Percentiles rank a stretch among this genome's conserved stretches.
Conservation (phyloP, 2,797 vertebrate species). For the Muraenolepis orangiensis region DNA sequence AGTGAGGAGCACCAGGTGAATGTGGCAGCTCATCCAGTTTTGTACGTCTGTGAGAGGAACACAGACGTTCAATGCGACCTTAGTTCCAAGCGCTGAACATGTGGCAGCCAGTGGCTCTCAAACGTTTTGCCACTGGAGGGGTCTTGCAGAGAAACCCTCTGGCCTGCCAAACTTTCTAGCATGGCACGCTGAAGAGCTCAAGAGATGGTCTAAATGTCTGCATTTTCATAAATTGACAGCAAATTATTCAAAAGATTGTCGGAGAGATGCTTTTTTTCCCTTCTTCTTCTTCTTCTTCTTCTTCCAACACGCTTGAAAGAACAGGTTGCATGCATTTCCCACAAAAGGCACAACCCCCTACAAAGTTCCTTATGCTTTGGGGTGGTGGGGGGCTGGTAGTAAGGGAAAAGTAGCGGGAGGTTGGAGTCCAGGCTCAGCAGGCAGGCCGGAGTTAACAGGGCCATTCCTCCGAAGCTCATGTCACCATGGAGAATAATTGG, state of each 20-base stretch:
- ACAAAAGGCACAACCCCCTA: constrained; percentile 47
- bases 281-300: not conserved
- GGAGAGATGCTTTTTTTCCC: constrained; percentile 39
- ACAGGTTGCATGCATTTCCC: constrained; percentile 59
- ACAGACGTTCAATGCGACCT: constrained; percentile 1
- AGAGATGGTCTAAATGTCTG: constrained; percentile 48
- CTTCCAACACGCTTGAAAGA: constrained; percentile 40
- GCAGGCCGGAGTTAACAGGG: constrained; percentile 64
- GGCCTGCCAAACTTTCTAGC: constrained; percentile 46
- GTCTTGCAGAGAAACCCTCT: constrained; percentile 41
- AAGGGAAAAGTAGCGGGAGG: constrained; percentile 57
- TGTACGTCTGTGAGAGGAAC: constrained; percentile 37
- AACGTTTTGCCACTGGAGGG: constrained; percentile 44
- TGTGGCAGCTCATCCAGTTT: too few relatives aligned
- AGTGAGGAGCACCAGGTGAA: too few relatives aligned
- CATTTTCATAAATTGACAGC: constrained; percentile 59
- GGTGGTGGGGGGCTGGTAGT: constrained; percentile 20
- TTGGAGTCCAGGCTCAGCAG: constrained; percentile 51
- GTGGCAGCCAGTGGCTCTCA: constrained; percentile 28
- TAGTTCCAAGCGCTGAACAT: constrained; percentile 20
- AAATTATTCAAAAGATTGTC: constrained; percentile 61
- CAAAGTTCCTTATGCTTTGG: constrained; percentile 47
- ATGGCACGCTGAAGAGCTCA: constrained; percentile 33
- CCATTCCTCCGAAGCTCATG: constrained; percentile 64
- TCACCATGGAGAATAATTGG: constrained; percentile 73